Percentiles rank a stretch among this genome's conserved stretches.
phyloP scores from a whole-genome alignment of 2,797 vertebrate genomes.

The Lagodon rhomboides region DNA sequence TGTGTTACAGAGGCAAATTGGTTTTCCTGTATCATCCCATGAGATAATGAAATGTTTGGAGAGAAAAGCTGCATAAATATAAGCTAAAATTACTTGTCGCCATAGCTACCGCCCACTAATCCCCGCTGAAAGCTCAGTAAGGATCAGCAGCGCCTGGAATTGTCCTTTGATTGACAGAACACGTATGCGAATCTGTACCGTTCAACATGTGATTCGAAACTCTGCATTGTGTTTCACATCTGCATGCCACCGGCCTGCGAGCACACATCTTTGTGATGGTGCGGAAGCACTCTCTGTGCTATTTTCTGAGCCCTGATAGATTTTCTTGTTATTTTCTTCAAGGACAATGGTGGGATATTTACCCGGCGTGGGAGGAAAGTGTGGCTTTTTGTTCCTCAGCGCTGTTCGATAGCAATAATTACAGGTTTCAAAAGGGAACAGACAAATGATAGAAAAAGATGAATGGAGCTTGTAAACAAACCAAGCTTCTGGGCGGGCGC shows the following conservation, averaged over 20 bases:
- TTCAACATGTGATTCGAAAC: slow-evolving; percentile 14
- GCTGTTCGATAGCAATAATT: slow-evolving; percentile 44
- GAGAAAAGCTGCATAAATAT: slow-evolving; percentile 69
- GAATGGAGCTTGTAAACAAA: slow-evolving; percentile 33
- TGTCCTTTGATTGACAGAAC: slow-evolving; percentile 69
- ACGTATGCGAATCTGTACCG: slow-evolving; percentile 39
- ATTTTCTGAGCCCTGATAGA: slow-evolving; percentile 7
- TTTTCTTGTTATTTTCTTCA: slow-evolving; percentile 42
- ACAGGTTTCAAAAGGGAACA: slow-evolving; percentile 34
- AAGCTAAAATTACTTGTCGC: slow-evolving; percentile 81
- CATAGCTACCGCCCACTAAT: slow-evolving; percentile 81
- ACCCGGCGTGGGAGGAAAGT: slow-evolving; percentile 33
- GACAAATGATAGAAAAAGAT: slow-evolving; percentile 28
- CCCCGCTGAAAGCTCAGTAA: slow-evolving; percentile 70
- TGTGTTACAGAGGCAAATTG: slow-evolving; percentile 56
- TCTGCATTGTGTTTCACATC: slow-evolving; percentile 2
- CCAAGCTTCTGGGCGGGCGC: no score
- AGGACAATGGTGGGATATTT: slow-evolving; percentile 52
- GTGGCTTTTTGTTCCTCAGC: slow-evolving; percentile 48
- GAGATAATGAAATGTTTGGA: slow-evolving; percentile 70
- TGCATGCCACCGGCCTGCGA: slow-evolving; percentile 4
- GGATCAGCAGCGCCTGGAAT: slow-evolving; percentile 46
- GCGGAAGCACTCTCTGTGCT: slow-evolving; percentile 1
- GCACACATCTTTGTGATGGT: slow-evolving; percentile 1
- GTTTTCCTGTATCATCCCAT: slow-evolving; percentile 49